A percentile compares a stretch with the other conserved stretches of the same genome.
Evolutionary conservation across 2,888 invertebrate species (phyloP).

Genomic region (Epirrita christyi): DNA sequence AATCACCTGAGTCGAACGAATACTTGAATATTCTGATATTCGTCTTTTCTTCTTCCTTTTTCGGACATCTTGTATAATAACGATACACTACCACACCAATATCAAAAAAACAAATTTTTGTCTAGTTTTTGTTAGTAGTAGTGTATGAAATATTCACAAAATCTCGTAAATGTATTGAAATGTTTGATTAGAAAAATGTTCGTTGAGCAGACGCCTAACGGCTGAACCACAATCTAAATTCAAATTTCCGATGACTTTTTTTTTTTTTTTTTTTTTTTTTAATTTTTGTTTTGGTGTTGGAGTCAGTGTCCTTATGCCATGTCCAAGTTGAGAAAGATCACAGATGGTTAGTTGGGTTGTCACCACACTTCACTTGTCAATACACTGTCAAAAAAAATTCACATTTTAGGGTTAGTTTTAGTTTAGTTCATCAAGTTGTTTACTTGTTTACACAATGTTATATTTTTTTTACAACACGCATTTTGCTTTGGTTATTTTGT

Average conservation of each 20-base stretch:
- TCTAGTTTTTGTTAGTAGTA: slow-evolving; percentile 42
- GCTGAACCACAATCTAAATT: slow-evolving; percentile 61
- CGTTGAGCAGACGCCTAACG: slow-evolving; percentile 58
- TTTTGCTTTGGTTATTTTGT: too few relatives aligned
- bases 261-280: too few relatives aligned
- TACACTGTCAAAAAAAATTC: too few relatives aligned
- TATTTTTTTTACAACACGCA: too few relatives aligned
- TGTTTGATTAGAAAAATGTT: slow-evolving; percentile 36
- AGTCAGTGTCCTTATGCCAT: too few relatives aligned
- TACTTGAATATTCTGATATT: slow-evolving; percentile 94
- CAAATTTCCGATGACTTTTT: slow-evolving; percentile 51
- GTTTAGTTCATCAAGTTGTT: too few relatives aligned
- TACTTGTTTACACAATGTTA: too few relatives aligned
- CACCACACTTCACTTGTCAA: too few relatives aligned
- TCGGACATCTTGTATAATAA: slow-evolving; percentile 71
- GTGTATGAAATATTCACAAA: slow-evolving; percentile 39
- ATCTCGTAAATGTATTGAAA: slow-evolving; percentile 41
- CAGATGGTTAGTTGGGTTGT: too few relatives aligned
- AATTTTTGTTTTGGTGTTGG: too few relatives aligned
- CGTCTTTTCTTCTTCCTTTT: slow-evolving; percentile 77
- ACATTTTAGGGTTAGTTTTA: too few relatives aligned
- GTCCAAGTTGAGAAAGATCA: too few relatives aligned
- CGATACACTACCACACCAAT: slow-evolving; percentile 39
- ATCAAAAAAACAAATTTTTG: slow-evolving; percentile 39
- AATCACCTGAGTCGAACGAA: slow-evolving; percentile 93